Base-by-base conservation (phyloP, 64 coral and sea anemone species). In the Pocillopora damicornis region DNA sequence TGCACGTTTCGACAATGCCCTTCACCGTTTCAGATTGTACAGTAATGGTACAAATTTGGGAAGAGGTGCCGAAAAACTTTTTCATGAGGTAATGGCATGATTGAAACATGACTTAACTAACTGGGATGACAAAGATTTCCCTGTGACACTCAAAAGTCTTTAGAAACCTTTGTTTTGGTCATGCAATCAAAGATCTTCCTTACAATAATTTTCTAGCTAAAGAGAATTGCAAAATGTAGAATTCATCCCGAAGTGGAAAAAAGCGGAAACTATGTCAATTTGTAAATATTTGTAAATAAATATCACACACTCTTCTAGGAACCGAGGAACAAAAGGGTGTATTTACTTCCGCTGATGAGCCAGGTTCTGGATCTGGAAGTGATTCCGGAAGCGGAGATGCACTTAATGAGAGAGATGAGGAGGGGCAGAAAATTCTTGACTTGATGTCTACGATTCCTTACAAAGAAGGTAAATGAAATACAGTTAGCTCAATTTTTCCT, bases 381-480 rank as follows among this genome's bases (percentile, higher is more conserved):
- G 51, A 26, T 51, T 60, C 57, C 4, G 79, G 79, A 81, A 81
- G 79, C 63, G 79, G 60, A 77, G 79, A 81, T 12, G 16, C 63
- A 35, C 13, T 35, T 13, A 15, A 6, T 7, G 59, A 81, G 36
- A 17, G 15, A 63, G 79, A 81, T 18, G 59, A 61, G 25, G 59
- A 81, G 18, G 63, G 61, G 1, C 79, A 23, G 1, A 81, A 17
- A 59, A 63, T 81, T 7, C 34, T 60, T 25, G 79, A 81, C 0
- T 26, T 81, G 22, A 23, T 36, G 60, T 4, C 12, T 3, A 35
- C 59, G 8, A 63, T 81, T 35, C 59, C 79, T 17, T 81, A 81
- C 79, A 81, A 81, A 81, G 18, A 63, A 81, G 59, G 79, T 81
- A 81, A 81, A 60, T 17, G 23, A 13, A 35, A 30, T 30, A 30